Evolutionary conservation across 2,113 vertebrate genomes (phyloP), one percentile per base, ranked within the genome.

Genomic region (Pheucticus melanocephalus): DNA sequence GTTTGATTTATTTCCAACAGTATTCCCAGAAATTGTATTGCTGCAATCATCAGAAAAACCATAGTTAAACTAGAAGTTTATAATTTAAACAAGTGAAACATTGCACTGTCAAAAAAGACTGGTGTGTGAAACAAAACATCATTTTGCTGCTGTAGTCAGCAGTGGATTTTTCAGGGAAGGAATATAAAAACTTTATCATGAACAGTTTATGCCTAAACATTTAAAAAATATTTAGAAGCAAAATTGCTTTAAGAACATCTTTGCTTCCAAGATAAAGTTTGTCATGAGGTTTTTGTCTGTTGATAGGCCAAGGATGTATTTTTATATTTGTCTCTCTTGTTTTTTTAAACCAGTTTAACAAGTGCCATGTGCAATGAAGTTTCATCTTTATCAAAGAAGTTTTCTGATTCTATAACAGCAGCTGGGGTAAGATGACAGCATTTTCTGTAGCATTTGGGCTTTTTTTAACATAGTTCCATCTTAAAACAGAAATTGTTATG

Each of bases 331-430:
- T 95, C 47, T 95, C 45, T 79, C 18, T 69, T 69, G 4, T 95
- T 84, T 78, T 60, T 82, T 88, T 71, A 59, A 94, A 97, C 71
- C 97, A 99, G 99, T 96, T 98, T 99, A 97, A 99, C 99, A 44
- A 97, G 97, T 86, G 99, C 99, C 75, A 99, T 99, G 99, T 99
- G 99, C 97, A 99, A 98, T 92, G 99, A 99, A 97, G 99, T 99
- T 82, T 97, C 98, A 53, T 98, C 98, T 80, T 98, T 99, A 96
- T 98, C 99, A 37, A 98, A 98, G 96, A 99, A 98, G 97, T 99
- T 99, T 97, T 98, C 97, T 2, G 98, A 98, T 73, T 98, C 96
- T 27, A 97, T 99, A 95, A 98, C 99, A 82, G 87, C 97, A 63
- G 96, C 98, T 92, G 99, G 99, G 99, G 99, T 99, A 98, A 98